Evolutionary conservation across 2,888 invertebrate genomes (phyloP).

Genomic region (Pammene fasciana): DNA sequence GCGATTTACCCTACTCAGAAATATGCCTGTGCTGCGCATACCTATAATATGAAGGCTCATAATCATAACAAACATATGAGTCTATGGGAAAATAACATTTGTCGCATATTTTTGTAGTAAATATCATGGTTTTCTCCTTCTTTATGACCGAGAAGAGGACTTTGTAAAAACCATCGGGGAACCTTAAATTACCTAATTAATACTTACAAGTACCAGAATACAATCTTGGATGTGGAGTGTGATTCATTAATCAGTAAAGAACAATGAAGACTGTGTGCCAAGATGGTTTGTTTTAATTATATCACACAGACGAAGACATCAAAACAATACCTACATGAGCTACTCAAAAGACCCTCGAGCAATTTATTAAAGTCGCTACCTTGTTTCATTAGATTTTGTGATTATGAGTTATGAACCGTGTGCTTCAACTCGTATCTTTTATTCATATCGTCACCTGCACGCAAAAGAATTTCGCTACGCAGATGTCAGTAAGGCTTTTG

Average conservation of each 20-base stretch:
- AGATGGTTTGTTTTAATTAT: constrained; percentile 28
- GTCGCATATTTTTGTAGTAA: not conserved
- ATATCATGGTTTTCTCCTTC: not conserved
- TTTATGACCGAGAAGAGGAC: constrained; percentile 17
- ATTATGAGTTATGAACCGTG: constrained; percentile 4
- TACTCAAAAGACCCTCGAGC: not conserved
- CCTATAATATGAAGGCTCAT: too few species aligned
- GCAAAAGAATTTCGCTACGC: constrained; percentile 41
- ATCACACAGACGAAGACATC: constrained; percentile 4
- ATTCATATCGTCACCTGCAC: constrained; percentile 20
- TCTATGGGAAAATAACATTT: not conserved
- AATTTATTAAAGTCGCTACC: not conserved
- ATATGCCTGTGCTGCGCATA: too few species aligned
- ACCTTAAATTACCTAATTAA: constrained; percentile 13
- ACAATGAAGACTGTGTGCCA: constrained; percentile 10
- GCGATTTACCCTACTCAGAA: too few species aligned
- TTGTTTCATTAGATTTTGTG: constrained; percentile 19
- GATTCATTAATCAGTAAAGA: constrained; percentile 8
- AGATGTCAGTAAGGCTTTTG: constrained; percentile 45
- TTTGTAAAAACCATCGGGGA: constrained; percentile 1
- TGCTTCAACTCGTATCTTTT: constrained; percentile 17
- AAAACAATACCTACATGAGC: too few species aligned
- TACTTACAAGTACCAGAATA: constrained; percentile 4
- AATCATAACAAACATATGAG: too few species aligned
- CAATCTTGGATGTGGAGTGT: constrained; percentile 4